Base-by-base conservation (phyloP, 2,888 invertebrate genomes). In the Lucinisca nassula region DNA sequence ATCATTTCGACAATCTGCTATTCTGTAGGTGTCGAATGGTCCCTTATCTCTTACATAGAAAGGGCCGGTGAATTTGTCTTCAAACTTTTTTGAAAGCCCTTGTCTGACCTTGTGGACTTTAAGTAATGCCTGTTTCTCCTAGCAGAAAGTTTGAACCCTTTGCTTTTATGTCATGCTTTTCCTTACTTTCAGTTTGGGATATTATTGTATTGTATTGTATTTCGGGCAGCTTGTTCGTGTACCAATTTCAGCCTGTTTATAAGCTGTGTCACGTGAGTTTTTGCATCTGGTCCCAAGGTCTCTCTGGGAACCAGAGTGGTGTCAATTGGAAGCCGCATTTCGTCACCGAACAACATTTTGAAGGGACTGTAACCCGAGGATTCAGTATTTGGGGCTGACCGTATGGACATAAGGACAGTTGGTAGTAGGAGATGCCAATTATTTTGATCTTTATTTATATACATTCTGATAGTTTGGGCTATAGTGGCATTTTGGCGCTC, bases 241-340 rank as follows among this genome's bases (percentile, higher is more conserved):
- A 12, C 8, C 45, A 45, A 14, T 45, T 45, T 45, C 10, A 45
- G 45, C 8, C 45, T 8, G 45, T 14, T 14, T 14, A 45, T 14
- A 0, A 84, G 24, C 45, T 87, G 37, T 0, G 6, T 37, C 17
- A 87, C 70, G 61, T 58, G 27, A 0, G 38, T 17, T 67, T 75
- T 78, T n/a, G n/a, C n/a, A n/a, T n/a, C n/a, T n/a, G n/a, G n/a
- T n/a, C n/a, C n/a, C n/a, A n/a, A n/a, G n/a, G n/a, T n/a, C n/a
- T n/a, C n/a, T n/a, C n/a, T n/a, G n/a, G n/a, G n/a, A n/a, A n/a
- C n/a, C n/a, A n/a, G 17, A 6, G 4, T 49, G 37, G 75, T 75
- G 40, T 87, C 87, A 84, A 89, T 81, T 0, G 81, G 86, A 12
- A 84, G 55, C 21, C 55, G 80, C 89, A 89, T 87, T 78, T 82